These are phyloP conservation scores for Sebastes fasciatus DNA, from an alignment of 2,113 vertebrate species.

Conservation along the genomic window DNA sequence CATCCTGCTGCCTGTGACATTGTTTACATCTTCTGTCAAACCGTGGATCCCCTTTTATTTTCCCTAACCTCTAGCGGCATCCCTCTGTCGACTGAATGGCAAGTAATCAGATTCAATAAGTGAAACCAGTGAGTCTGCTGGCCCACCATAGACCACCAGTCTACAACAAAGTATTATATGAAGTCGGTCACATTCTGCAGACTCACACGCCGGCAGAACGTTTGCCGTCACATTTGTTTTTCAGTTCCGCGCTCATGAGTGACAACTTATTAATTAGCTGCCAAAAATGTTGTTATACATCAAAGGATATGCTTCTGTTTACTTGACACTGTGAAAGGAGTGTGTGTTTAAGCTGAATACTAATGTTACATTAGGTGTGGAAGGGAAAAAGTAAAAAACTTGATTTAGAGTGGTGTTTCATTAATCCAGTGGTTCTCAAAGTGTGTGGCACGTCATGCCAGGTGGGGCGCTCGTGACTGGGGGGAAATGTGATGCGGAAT, in stretches of 20 bases:
- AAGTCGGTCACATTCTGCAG: not conserved
- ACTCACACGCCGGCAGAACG: not conserved
- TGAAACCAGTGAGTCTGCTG: slow-evolving; percentile 9
- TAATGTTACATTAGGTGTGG: slow-evolving; percentile 1
- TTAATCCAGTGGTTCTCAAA: not conserved
- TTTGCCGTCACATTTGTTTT: slow-evolving; percentile 20
- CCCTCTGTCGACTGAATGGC: slow-evolving; percentile 8
- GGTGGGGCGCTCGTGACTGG: no score
- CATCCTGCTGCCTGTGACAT: slow-evolving; percentile 5
- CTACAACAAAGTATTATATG: not conserved
- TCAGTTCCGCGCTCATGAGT: slow-evolving; percentile 11
- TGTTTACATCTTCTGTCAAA: slow-evolving; percentile 35
- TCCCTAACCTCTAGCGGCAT: not conserved
- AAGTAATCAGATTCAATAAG: slow-evolving; percentile 24
- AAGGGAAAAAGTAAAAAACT: not conserved
- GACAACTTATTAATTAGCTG: slow-evolving; percentile 58
- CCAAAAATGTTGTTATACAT: slow-evolving; percentile 25
- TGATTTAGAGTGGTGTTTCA: not conserved
- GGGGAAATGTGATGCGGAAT: no score
- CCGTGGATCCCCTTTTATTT: not conserved
- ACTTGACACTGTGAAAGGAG: slow-evolving; percentile 19
- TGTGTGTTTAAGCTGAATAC: not conserved
- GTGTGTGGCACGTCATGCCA: no score
- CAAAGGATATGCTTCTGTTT: slow-evolving; percentile 20
- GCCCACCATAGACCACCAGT: not conserved